Evolutionary conservation across 1,140 invertebrate genomes (phyloP).

Genomic region (Penaeus japonicus): DNA sequence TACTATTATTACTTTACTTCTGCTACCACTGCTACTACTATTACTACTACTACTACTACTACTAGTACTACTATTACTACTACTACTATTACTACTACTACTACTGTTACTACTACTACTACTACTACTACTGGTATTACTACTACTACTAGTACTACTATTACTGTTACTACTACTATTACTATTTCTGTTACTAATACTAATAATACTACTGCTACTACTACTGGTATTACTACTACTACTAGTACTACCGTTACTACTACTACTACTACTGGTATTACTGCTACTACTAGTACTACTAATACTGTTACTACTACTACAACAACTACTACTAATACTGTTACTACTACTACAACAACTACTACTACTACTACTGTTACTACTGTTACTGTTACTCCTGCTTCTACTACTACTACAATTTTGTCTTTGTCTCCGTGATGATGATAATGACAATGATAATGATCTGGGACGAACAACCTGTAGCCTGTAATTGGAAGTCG

Average conservation of each 20-base stretch:
- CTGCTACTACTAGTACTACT: too few relatives aligned
- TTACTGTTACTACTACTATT: not conserved
- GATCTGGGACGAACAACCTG: too few relatives aligned
- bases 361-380: too few relatives aligned
- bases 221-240: not conserved
- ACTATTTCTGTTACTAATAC: not conserved
- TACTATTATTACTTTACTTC: not conserved
- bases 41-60: not conserved
- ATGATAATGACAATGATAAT: too few relatives aligned
- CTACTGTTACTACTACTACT: not conserved
- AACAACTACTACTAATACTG: too few relatives aligned
- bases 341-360: too few relatives aligned
- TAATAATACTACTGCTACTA: not conserved
- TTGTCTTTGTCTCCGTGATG: too few relatives aligned
- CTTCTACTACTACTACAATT: too few relatives aligned
- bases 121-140: not conserved
- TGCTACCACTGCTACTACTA: not conserved
- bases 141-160: not conserved
- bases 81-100: not conserved
- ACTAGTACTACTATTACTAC: not conserved
- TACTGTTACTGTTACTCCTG: too few relatives aligned
- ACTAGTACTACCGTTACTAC: not conserved
- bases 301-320: too few relatives aligned
- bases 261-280: too few relatives aligned
- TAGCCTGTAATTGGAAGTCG: too few relatives aligned